Evolutionary conservation across 1,140 invertebrate species (phyloP).

Genomic region (Drosophila melanica): DNA sequence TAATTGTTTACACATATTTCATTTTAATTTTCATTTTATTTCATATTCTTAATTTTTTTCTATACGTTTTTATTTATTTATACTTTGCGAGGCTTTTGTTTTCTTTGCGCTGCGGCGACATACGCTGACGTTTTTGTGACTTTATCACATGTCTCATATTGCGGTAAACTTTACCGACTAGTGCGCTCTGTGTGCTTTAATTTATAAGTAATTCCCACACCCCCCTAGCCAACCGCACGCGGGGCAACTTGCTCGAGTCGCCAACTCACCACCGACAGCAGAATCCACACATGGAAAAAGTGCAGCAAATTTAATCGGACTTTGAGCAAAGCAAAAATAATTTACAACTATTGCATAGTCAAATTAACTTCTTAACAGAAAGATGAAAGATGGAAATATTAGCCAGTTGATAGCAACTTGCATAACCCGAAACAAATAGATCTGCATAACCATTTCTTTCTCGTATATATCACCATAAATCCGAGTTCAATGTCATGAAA

Average conservation of each 20-base stretch:
- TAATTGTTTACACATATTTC: constrained; percentile 80
- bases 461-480: neutral
- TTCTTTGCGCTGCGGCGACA: constrained; percentile 72
- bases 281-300: constrained; percentile 14
- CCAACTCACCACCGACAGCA: neutral
- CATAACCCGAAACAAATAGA: too few relatives aligned
- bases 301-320: constrained; percentile 8
- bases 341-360: too few relatives aligned
- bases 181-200: constrained; percentile 26
- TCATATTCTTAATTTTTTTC: constrained; percentile 32
- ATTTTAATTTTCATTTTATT: constrained; percentile 46
- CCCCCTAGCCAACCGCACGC: neutral
- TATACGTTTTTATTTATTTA: constrained; percentile 61
- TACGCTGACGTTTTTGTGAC: constrained; percentile 75
- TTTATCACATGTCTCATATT: constrained; percentile 81
- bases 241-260: neutral
- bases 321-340: neutral
- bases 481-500: constrained; percentile 28
- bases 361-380: too few relatives aligned
- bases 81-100: constrained; percentile 67
- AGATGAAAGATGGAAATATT: too few relatives aligned
- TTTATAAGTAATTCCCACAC: constrained; percentile 18
- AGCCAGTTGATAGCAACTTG: too few relatives aligned
- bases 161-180: constrained; percentile 61
- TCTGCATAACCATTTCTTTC: too few relatives aligned